Percentiles rank a stretch among this genome's conserved stretches.
Conservation (phyloP, 2,797 vertebrate genomes). For the Enteromius argenteus region DNA sequence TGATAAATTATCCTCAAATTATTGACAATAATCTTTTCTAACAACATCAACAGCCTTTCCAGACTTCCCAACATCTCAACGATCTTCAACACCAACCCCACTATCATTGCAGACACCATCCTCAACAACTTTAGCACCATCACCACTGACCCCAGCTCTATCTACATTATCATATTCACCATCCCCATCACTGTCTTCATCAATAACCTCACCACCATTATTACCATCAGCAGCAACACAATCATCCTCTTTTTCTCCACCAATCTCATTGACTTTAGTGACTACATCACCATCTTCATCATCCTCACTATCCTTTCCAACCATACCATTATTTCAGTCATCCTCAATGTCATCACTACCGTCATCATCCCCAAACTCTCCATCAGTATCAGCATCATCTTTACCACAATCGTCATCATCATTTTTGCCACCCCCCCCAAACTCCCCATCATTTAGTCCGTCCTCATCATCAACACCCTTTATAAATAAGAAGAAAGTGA, state of each 20-base stretch:
- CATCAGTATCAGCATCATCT: neutral
- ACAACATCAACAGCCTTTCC: neutral
- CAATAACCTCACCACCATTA: neutral
- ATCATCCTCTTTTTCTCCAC: neutral
- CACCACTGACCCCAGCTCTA: neutral
- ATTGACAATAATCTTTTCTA: neutral
- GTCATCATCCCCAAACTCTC: neutral
- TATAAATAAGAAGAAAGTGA: neutral
- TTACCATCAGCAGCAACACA: neutral
- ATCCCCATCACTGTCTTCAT: neutral
- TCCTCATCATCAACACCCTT: neutral
- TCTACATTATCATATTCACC: neutral
- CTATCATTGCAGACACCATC: neutral
- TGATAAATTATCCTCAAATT: too few species aligned
- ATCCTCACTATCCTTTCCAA: neutral
- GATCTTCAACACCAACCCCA: neutral
- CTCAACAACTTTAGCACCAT: neutral
- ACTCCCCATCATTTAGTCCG: neutral
- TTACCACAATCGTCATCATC: neutral
- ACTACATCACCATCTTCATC: neutral
- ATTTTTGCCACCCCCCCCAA: neutral
- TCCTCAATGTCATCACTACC: neutral
- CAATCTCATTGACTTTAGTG: neutral
- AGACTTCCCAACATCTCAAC: neutral
- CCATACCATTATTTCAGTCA: neutral